phyloP scores from a whole-genome alignment of 2,888 invertebrate genomes.

The Poecilus cupreus region DNA sequence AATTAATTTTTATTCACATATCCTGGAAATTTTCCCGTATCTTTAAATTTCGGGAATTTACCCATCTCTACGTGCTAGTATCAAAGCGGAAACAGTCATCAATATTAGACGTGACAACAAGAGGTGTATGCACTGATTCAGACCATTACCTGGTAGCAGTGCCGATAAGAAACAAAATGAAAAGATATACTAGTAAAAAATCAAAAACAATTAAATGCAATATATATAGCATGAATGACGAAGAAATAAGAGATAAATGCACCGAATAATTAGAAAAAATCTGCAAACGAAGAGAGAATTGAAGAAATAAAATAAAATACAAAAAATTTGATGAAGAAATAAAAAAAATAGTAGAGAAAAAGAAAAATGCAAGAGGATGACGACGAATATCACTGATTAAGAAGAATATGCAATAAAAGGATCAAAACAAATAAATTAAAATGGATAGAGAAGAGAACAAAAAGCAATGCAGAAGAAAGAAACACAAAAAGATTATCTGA shows the following conservation, averaged over 20 bases:
- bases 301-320: not conserved
- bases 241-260: not conserved
- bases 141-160: not conserved
- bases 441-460: not conserved
- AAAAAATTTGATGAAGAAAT: not conserved
- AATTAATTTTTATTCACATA: too few species aligned
- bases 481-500: not conserved
- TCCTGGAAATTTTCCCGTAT: too few species aligned
- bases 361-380: not conserved
- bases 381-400: too few species aligned
- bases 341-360: not conserved
- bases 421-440: not conserved
- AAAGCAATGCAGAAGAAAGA: not conserved
- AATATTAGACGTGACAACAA: not conserved
- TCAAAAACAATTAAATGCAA: too few species aligned
- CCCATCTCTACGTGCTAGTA: not conserved
- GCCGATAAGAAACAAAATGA: not conserved
- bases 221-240: not conserved
- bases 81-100: not conserved
- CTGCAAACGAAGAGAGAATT: not conserved
- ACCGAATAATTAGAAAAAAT: not conserved
- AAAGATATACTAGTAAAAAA: too few species aligned
- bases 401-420: not conserved
- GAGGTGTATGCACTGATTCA: not conserved
- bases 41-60: too few species aligned